A percentile compares a stretch with the other conserved stretches of the same genome.
Evolutionary conservation across 1,140 invertebrate genomes (phyloP).

Genomic region (Lamellibrachia luymesi): DNA sequence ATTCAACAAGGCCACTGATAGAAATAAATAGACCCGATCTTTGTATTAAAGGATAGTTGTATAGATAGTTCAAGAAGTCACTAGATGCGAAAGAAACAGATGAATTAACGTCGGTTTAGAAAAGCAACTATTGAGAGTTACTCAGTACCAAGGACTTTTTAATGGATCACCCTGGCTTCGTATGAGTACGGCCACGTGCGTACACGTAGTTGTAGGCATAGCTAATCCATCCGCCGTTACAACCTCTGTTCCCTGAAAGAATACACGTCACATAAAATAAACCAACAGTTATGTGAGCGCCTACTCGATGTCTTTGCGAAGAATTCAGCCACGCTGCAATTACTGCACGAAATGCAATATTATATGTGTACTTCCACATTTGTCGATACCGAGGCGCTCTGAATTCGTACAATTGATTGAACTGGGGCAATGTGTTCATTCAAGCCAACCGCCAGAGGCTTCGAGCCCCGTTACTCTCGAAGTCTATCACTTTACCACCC

Average conservation of each 20-base stretch:
- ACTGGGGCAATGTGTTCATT: no score
- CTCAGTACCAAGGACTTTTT: background rate
- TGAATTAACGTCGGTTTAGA: background rate
- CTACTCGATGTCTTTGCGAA: background rate
- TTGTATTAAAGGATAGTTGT: background rate
- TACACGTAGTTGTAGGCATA: conserved; percentile 56
- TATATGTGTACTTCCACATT: background rate
- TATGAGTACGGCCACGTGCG: conserved; percentile 46
- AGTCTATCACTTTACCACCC: no score
- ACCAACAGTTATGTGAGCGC: background rate
- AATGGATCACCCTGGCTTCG: conserved; percentile 10
- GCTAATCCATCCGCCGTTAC: conserved; percentile 52
- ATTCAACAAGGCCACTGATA: background rate
- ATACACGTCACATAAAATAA: background rate
- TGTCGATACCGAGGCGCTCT: background rate
- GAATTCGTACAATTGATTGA: no score
- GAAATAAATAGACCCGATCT: background rate
- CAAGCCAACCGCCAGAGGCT: no score
- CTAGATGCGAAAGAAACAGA: background rate
- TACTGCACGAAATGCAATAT: background rate
- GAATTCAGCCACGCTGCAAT: background rate
- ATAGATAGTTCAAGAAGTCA: no score
- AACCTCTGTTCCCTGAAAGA: conserved; percentile 43
- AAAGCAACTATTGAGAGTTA: background rate
- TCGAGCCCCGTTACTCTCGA: no score